phyloP scores from a whole-genome alignment of 2,888 invertebrate species.

The Drosophila fulvimacula region DNA sequence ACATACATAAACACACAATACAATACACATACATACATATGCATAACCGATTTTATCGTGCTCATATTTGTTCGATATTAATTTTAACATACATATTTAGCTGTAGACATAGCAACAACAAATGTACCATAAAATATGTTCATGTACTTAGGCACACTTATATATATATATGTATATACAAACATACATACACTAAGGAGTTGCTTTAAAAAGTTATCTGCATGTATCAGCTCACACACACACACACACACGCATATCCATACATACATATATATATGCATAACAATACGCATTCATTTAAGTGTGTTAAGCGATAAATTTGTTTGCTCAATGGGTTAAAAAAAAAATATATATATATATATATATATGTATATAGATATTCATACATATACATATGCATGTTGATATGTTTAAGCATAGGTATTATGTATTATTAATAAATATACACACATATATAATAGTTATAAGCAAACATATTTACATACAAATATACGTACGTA shows the following conservation, averaged over 20 bases:
- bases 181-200: conserved; percentile 4
- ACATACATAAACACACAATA: not conserved
- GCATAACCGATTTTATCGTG: not conserved
- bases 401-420: not conserved
- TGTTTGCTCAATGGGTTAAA: conserved; percentile 14
- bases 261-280: not conserved
- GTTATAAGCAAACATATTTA: not conserved
- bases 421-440: conserved; percentile 11
- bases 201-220: conserved; percentile 2
- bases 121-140: conserved; percentile 8
- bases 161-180: not conserved
- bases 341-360: not conserved
- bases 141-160: conserved; percentile 3
- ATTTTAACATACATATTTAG: conserved; percentile 8
- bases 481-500: not conserved
- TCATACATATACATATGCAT: not conserved
- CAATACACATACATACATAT: not conserved
- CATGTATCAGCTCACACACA: not conserved
- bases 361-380: not conserved
- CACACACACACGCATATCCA: not conserved
- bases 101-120: not conserved
- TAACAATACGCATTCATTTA: conserved; percentile 11
- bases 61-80: conserved; percentile 6
- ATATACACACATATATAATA: not conserved
- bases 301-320: conserved; percentile 16